A percentile compares a stretch with the other conserved stretches of the same genome.
phyloP scores from a whole-genome alignment of 2,797 vertebrate species.

The Sebastes iracundus region DNA sequence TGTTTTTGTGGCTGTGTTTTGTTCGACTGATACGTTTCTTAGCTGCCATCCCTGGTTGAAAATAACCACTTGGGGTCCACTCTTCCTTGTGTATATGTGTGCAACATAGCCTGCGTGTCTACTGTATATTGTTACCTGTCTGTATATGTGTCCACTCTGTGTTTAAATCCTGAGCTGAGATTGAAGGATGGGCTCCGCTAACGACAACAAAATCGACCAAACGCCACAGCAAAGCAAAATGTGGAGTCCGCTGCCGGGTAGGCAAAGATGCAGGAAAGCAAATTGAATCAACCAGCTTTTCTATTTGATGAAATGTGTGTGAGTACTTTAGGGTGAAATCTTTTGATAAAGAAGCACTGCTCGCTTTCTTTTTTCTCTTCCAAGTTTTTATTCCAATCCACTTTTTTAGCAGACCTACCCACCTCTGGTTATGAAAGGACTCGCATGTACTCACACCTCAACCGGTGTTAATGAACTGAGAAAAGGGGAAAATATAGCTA shows the following conservation, averaged over 20 bases:
- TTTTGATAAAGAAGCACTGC: conserved; percentile 17
- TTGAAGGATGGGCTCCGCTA: conserved; percentile 45
- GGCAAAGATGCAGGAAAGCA: conserved; percentile 31
- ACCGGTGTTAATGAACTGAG: conserved; percentile 61
- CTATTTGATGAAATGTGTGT: conserved; percentile 36
- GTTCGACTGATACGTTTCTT: conserved; percentile 2
- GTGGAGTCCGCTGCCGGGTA: background rate
- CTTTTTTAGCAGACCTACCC: conserved; percentile 3
- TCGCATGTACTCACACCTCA: conserved; percentile 10
- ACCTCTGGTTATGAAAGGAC: conserved; percentile 21
- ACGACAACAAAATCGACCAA: conserved; percentile 50
- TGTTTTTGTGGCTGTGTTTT: conserved; percentile 14
- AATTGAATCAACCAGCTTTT: conserved; percentile 41
- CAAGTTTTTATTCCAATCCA: conserved; percentile 18
- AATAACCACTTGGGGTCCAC: conserved; percentile 16
- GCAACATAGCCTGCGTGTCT: background rate
- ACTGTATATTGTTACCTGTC: conserved; percentile 30
- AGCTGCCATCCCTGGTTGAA: conserved; percentile 1
- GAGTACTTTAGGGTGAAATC: conserved; percentile 29
- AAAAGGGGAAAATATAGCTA: conserved; percentile 25
- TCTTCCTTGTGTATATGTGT: conserved; percentile 6
- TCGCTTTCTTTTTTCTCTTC: conserved; percentile 45
- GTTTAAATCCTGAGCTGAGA: conserved; percentile 45
- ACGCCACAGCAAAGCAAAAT: conserved; percentile 46
- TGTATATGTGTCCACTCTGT: background rate